phyloP scores from a whole-genome alignment of 2,888 invertebrate species.

The Deladenus siricidicola region DNA sequence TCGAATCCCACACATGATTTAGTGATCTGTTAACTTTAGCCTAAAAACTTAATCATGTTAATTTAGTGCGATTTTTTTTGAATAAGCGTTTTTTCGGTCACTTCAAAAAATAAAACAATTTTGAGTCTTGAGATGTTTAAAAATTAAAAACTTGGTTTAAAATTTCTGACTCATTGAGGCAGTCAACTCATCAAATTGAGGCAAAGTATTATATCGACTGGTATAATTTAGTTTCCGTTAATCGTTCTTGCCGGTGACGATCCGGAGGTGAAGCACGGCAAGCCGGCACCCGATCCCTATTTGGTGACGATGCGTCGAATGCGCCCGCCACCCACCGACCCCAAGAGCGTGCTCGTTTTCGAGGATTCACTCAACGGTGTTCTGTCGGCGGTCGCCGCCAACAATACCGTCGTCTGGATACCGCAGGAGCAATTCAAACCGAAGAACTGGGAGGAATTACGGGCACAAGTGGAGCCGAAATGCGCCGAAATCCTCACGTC shows the following conservation, averaged over 20 bases:
- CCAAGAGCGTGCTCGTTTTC: conserved; percentile 34
- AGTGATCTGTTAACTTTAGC: too few relatives aligned
- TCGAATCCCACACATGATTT: too few relatives aligned
- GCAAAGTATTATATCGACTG: too few relatives aligned
- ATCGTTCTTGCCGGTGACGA: conserved; percentile 78
- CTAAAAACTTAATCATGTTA: too few relatives aligned
- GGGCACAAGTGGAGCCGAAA: conserved; percentile 5
- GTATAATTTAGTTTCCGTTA: conserved; percentile 2
- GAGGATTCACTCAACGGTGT: conserved; percentile 87
- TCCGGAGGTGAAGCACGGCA: conserved; percentile 73
- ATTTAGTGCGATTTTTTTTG: too few relatives aligned
- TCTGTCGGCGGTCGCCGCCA: conserved; percentile 62
- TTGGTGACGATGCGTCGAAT: conserved; percentile 58
- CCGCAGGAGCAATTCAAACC: conserved; percentile 27
- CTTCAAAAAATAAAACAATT: too few relatives aligned
- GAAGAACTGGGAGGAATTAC: conserved; percentile 14
- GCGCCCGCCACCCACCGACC: conserved; percentile 18
- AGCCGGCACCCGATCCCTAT: conserved; percentile 81
- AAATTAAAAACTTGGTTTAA: too few relatives aligned
- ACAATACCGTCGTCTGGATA: conserved; percentile 59
- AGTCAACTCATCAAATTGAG: too few relatives aligned
- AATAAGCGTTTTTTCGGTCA: too few relatives aligned
- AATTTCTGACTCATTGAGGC: too few relatives aligned
- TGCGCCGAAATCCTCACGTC: conserved; percentile 28
- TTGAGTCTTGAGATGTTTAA: too few relatives aligned